These are phyloP conservation scores for Plecotus auritus DNA, from an alignment of 2,113 vertebrate genomes.

Conservation along the genomic window DNA sequence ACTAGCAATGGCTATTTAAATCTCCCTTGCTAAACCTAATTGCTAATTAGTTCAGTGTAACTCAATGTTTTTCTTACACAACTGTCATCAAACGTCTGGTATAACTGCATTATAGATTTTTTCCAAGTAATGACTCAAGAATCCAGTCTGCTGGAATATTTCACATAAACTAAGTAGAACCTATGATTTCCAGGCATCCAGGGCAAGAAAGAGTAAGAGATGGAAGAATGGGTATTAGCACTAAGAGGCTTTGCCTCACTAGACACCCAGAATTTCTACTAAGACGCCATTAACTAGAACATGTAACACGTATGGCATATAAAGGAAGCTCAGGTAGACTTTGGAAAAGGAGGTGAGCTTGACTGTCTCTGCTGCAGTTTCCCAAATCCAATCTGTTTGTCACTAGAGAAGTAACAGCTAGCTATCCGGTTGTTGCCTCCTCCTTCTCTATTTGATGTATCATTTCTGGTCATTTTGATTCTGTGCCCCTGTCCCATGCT, in stretches of 20 bases:
- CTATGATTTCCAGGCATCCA: not conserved
- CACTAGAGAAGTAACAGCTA: not conserved
- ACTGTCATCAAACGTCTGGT: not conserved
- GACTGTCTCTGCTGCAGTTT: not conserved
- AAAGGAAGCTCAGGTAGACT: not conserved
- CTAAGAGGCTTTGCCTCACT: not conserved
- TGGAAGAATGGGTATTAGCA: not conserved
- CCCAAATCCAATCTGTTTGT: too few relatives aligned
- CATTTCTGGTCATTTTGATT: not conserved
- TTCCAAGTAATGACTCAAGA: not conserved
- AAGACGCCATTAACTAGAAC: not conserved
- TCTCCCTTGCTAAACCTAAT: not conserved
- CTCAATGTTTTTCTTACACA: not conserved
- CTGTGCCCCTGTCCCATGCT: not conserved
- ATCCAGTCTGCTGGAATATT: not conserved
- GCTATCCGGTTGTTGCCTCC: not conserved
- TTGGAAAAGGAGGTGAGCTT: not conserved
- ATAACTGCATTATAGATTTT: not conserved
- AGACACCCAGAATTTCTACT: not conserved
- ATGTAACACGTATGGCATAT: not conserved
- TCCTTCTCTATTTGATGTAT: not conserved
- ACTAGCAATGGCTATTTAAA: not conserved
- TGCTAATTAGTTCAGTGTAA: not conserved
- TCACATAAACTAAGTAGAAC: not conserved
- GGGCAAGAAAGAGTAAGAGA: not conserved